Percentiles rank a stretch among this genome's conserved stretches.
These are phyloP conservation scores for Nothoprocta pentlandii DNA, from an alignment of 2,113 vertebrate genomes.

Conservation along the genomic window DNA sequence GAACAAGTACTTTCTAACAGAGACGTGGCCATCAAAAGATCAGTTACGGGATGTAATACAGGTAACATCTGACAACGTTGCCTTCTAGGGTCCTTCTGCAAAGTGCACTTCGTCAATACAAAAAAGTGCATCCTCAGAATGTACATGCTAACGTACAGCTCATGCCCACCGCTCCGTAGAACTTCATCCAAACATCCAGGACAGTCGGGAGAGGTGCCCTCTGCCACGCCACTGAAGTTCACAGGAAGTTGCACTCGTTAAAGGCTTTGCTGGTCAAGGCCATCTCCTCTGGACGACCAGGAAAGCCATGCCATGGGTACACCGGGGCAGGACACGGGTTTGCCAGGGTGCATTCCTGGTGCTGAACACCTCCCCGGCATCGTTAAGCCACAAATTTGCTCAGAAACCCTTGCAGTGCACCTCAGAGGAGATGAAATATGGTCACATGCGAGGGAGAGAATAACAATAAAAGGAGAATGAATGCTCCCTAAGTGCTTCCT, in stretches of 20 bases:
- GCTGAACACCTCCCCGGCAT: conserved; percentile 24
- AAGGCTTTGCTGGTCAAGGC: neutral
- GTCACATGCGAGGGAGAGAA: conserved; percentile 61
- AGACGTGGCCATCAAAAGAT: neutral
- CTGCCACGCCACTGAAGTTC: fast-evolving
- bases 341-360: conserved; percentile 27
- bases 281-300: neutral
- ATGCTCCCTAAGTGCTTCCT: conserved; percentile 68
- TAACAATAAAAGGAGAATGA: conserved; percentile 66
- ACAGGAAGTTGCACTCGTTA: fast-evolving
- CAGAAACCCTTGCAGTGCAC: conserved; percentile 34
- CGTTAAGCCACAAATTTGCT: conserved; percentile 45
- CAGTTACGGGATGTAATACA: no score
- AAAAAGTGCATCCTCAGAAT: neutral
- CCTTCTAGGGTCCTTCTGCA: neutral
- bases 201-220: neutral
- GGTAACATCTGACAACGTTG: no score
- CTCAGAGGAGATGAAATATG: conserved; percentile 61
- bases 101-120: neutral
- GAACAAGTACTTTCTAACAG: fast-evolving
- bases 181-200: neutral
- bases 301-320: neutral
- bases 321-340: neutral
- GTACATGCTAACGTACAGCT: no score
- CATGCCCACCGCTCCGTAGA: neutral